These are phyloP conservation scores for Lamproptera curius DNA, from an alignment of 2,888 invertebrate species.

Conservation along the genomic window DNA sequence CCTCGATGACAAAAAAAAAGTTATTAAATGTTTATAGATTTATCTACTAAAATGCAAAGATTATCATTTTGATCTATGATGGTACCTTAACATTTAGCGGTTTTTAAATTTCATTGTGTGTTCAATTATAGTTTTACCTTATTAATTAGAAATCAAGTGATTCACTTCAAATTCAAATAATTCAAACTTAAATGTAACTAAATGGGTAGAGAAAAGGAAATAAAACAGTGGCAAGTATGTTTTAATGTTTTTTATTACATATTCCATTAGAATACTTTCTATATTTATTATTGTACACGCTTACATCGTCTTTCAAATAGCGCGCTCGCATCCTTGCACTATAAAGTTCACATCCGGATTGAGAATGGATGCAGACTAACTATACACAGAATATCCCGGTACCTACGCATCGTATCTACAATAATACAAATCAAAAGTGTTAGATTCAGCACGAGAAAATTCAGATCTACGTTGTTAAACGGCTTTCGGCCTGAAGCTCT, in stretches of 20 bases:
- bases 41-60: no score
- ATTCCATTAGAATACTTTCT: constrained; percentile 77
- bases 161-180: no score
- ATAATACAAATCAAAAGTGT: constrained; percentile 55
- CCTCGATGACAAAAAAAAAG: no score
- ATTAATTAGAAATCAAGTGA: no score
- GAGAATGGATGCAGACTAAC: constrained; percentile 34
- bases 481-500: constrained; percentile 48
- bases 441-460: constrained; percentile 53
- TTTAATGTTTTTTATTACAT: constrained; percentile 75
- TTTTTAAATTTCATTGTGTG: no score
- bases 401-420: constrained; percentile 64
- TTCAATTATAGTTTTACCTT: no score
- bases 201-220: not conserved
- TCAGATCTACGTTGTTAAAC: constrained; percentile 58
- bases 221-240: constrained; percentile 28
- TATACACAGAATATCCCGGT: constrained; percentile 44
- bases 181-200: no score
- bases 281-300: constrained; percentile 70
- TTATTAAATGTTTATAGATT: no score
- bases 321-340: constrained; percentile 37
- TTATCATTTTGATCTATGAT: no score
- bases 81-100: no score
- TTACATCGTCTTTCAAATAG: constrained; percentile 47
- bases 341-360: constrained; percentile 30